phyloP scores from a whole-genome alignment of 37 sponge, comb jelly and placozoan species.

The Eunapius fragilis region DNA sequence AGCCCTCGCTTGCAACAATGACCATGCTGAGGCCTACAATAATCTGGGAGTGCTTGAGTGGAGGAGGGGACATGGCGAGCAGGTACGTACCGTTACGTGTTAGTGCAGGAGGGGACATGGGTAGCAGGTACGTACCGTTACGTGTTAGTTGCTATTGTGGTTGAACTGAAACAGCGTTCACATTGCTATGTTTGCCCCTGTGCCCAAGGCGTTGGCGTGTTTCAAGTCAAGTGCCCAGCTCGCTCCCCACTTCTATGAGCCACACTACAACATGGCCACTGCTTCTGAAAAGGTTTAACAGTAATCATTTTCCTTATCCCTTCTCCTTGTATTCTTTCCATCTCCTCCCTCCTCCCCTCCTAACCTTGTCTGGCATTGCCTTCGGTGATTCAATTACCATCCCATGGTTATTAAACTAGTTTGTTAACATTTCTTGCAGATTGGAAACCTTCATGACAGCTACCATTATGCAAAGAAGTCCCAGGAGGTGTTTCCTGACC shows the following conservation, averaged over 20 bases:
- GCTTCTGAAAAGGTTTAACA: slow-evolving; percentile 74
- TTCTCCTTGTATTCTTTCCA: neutral
- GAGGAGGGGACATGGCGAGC: slow-evolving; percentile 78
- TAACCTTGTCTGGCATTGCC: neutral
- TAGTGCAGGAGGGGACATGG: slow-evolving; percentile 77
- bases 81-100: slow-evolving; percentile 39
- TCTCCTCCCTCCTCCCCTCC: neutral
- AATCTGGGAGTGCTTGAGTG: slow-evolving; percentile 97
- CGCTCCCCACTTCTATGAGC: slow-evolving; percentile 88
- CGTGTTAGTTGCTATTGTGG: slow-evolving; percentile 39
- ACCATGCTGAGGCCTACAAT: slow-evolving; percentile 96
- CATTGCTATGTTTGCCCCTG: neutral
- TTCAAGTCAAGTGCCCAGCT: slow-evolving; percentile 75
- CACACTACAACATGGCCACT: slow-evolving; percentile 89
- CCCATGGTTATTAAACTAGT: neutral
- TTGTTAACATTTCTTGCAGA: slow-evolving; percentile 33
- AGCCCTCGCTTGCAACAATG: slow-evolving; percentile 84
- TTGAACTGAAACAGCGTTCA: too few species aligned
- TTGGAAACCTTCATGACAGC: slow-evolving; percentile 90
- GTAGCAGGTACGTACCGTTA: slow-evolving; percentile 67
- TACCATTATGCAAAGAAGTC: slow-evolving; percentile 79
- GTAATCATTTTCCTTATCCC: neutral
- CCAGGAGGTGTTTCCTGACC: slow-evolving; percentile 83
- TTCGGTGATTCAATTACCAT: too few species aligned
- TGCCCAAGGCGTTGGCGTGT: slow-evolving; percentile 79